phyloP scores from a whole-genome alignment of 64 coral and sea anemone genomes.

The Montipora efflorescens region DNA sequence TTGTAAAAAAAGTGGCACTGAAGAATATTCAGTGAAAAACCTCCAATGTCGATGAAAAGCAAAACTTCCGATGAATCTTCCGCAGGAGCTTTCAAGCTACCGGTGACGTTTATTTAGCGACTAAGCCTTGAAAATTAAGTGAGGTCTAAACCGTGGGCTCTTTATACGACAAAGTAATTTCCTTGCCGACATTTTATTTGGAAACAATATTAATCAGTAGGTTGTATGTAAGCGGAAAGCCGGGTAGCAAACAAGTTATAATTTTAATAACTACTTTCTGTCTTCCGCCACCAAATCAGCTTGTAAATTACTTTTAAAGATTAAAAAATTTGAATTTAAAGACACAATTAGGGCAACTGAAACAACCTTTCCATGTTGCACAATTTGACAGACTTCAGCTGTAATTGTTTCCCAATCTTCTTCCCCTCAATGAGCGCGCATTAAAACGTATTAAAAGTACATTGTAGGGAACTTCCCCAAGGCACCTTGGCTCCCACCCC shows the following conservation, averaged over 20 bases:
- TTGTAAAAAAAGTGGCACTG: no score
- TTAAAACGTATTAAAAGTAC: background rate
- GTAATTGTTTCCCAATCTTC: no score
- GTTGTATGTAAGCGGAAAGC: background rate
- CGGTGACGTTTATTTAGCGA: conserved; percentile 21
- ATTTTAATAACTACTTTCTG: conserved; percentile 26
- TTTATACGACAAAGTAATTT: conserved; percentile 13
- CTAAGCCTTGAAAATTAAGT: background rate
- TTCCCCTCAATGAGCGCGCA: no score
- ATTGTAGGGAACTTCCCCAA: background rate
- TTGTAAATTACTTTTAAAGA: conserved; percentile 5
- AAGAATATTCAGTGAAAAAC: background rate
- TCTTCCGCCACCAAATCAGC: background rate
- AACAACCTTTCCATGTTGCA: conserved; percentile 17
- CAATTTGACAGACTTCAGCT: background rate
- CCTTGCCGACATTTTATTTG: background rate
- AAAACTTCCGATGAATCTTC: background rate
- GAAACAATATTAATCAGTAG: conserved; percentile 21
- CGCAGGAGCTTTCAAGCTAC: background rate
- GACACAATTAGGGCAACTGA: conserved; percentile 12
- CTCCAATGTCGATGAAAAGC: background rate
- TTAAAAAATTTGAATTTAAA: conserved; percentile 22
- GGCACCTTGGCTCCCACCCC: no score
- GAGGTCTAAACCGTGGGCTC: background rate
- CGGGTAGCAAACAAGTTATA: background rate